Conservation (phyloP, 2,797 vertebrate species). For the Cercopithecus hamlyni region DNA sequence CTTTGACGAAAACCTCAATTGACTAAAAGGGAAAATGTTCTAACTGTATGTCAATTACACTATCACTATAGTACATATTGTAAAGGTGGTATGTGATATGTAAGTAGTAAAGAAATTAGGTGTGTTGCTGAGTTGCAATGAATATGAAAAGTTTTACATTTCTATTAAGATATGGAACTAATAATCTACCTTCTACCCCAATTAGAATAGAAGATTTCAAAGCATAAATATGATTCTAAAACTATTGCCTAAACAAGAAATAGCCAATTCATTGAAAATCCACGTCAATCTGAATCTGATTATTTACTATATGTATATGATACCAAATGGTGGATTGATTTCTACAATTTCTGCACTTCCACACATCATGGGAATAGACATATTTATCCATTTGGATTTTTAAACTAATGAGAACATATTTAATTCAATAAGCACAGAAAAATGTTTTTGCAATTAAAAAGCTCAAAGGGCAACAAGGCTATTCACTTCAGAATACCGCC, state of each 20-base stretch:
- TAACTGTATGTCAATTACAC: background rate
- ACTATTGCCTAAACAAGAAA: background rate
- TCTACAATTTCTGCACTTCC: background rate
- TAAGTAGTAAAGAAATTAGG: background rate
- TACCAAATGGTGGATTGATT: background rate
- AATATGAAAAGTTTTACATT: background rate
- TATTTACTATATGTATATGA: background rate
- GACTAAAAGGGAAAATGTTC: conserved; percentile 77
- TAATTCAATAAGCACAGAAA: background rate
- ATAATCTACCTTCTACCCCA: background rate
- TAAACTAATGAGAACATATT: background rate
- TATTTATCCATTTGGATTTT: conserved; percentile 5
- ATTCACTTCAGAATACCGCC: conserved; percentile 48
- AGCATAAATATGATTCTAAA: background rate
- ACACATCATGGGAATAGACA: background rate
- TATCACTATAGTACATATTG: background rate
- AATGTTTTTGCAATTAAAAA: background rate
- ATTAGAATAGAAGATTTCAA: background rate
- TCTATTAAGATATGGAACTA: background rate
- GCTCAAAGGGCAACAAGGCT: background rate
- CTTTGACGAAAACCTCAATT: conserved; percentile 77
- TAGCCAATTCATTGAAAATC: background rate
- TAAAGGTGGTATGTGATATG: background rate
- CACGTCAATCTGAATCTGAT: background rate
- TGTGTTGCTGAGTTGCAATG: background rate